Conservation (phyloP, 2,888 invertebrate genomes). For the Smittia sp. region DNA sequence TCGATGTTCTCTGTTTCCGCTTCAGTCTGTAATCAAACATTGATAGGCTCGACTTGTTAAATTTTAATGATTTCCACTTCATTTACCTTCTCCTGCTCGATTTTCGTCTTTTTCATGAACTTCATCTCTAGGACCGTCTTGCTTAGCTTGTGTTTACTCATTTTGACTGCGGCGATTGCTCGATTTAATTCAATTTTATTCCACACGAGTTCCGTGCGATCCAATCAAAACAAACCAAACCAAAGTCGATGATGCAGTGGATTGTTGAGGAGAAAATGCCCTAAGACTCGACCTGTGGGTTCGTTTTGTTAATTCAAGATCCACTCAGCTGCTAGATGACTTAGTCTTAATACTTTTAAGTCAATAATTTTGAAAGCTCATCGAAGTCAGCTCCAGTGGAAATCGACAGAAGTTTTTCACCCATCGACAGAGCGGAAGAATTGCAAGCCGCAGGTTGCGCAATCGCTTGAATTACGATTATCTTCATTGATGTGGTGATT, state of each 20-base stretch:
- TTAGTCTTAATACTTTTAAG: conserved; percentile 4
- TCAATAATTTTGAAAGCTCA: conserved; percentile 3
- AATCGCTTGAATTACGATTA: neutral
- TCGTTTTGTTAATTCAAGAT: no score
- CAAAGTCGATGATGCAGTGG: neutral
- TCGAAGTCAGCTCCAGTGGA: neutral
- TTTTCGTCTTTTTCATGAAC: conserved; percentile 37
- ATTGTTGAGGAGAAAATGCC: no score
- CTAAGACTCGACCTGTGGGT: no score
- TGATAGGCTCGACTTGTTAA: neutral
- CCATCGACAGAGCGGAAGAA: neutral
- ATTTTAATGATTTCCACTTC: neutral
- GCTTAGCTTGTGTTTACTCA: conserved; percentile 34
- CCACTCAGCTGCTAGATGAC: no score
- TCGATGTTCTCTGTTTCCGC: conserved; percentile 35
- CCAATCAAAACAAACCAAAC: neutral
- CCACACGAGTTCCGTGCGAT: neutral
- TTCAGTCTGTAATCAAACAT: conserved; percentile 7
- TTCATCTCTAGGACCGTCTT: conserved; percentile 38
- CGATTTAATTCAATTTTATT: neutral
- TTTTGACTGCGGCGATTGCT: neutral
- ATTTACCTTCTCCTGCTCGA: conserved; percentile 32
- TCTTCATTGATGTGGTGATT: neutral
- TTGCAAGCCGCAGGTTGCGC: neutral
- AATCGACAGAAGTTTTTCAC: no score